Conservation (phyloP, 2,888 invertebrate genomes). For the Chloromyia formosa region DNA sequence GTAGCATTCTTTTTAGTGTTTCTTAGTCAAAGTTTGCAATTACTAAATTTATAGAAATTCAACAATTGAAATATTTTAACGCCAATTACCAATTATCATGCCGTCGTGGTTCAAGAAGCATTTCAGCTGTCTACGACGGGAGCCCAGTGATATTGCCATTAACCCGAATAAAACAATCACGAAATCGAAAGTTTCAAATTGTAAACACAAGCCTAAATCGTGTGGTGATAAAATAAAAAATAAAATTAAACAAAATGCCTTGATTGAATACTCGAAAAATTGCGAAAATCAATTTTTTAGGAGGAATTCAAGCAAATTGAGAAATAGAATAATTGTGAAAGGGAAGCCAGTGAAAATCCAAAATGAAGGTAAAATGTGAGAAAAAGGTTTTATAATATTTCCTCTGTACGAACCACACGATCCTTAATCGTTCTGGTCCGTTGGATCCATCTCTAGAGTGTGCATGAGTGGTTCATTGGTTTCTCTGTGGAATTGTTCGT, state of each 20-base stretch:
- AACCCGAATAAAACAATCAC: slow-evolving; percentile 13
- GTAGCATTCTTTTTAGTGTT: neutral
- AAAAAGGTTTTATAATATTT: too few relatives aligned
- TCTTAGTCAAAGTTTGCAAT: neutral
- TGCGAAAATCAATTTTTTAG: slow-evolving; percentile 23
- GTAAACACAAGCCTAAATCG: slow-evolving; percentile 24
- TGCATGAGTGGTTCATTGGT: too few relatives aligned
- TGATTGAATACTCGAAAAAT: slow-evolving; percentile 34
- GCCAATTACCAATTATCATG: neutral
- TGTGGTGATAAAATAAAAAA: slow-evolving; percentile 35
- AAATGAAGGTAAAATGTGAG: too few relatives aligned
- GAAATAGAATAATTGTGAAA: neutral
- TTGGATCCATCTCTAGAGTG: too few relatives aligned
- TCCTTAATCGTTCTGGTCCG: too few relatives aligned
- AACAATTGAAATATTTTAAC: neutral
- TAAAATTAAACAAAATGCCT: slow-evolving; percentile 37
- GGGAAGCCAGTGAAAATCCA: too few relatives aligned
- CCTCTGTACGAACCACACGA: too few relatives aligned
- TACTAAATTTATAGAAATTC: neutral
- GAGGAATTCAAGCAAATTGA: slow-evolving; percentile 17
- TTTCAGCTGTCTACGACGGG: slow-evolving; percentile 52
- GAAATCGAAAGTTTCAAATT: slow-evolving; percentile 25
- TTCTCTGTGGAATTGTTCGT: too few relatives aligned
- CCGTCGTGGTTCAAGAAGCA: slow-evolving; percentile 54
- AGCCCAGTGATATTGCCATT: slow-evolving; percentile 50